phyloP scores from a whole-genome alignment of 2,888 invertebrate genomes.

The Oscheius sp. region DNA sequence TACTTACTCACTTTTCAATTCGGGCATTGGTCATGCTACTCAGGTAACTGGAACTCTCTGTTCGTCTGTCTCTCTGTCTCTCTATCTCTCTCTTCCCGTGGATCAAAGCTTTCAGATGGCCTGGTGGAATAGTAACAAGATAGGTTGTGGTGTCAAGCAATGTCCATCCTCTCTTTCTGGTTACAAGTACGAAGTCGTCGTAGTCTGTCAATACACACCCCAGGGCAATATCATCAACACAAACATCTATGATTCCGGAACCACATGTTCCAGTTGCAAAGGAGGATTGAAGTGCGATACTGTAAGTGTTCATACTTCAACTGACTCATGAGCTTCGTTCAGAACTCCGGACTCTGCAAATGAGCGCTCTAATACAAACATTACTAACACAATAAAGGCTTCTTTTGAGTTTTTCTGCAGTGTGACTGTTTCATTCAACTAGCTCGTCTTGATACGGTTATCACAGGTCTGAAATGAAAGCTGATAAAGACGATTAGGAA shows the following conservation, averaged over 20 bases:
- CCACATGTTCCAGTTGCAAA: constrained; percentile 38
- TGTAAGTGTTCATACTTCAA: too few relatives aligned
- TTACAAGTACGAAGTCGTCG: not conserved
- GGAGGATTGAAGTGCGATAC: constrained; percentile 39
- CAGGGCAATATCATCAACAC: constrained; percentile 16
- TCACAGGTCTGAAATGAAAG: too few relatives aligned
- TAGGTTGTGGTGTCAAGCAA: constrained; percentile 23
- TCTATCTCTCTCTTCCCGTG: not conserved
- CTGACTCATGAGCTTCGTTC: too few relatives aligned
- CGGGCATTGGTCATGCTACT: constrained; percentile 27
- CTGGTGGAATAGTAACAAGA: not conserved
- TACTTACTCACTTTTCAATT: not conserved
- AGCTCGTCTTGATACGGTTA: too few relatives aligned
- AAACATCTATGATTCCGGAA: constrained; percentile 29
- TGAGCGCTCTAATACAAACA: too few relatives aligned
- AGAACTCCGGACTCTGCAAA: too few relatives aligned
- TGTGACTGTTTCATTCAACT: too few relatives aligned
- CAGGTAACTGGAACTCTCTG: not conserved
- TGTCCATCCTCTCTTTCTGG: not conserved
- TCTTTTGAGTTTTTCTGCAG: too few relatives aligned
- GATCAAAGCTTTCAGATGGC: not conserved
- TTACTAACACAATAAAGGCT: too few relatives aligned
- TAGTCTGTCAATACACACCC: constrained; percentile 29
- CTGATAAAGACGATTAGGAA: too few relatives aligned
- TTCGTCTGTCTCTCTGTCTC: too few relatives aligned